These are phyloP conservation scores for Itoplectis maculator DNA, from an alignment of 2,888 invertebrate genomes.

Conservation along the genomic window DNA sequence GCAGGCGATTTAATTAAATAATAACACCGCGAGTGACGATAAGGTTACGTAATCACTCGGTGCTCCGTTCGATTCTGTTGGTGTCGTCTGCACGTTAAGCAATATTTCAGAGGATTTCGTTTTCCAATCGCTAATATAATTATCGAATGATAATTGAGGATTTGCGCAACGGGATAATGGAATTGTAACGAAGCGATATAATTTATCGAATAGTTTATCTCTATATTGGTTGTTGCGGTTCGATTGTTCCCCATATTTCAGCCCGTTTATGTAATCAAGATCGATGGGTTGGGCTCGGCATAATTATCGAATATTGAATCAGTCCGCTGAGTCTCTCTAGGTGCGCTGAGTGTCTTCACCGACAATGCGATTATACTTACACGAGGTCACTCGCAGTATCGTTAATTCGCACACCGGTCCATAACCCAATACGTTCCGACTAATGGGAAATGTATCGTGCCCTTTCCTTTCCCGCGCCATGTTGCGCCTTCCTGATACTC, in stretches of 20 bases:
- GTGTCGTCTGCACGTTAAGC: neutral
- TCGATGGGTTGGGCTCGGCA: neutral
- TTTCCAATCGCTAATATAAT: conserved; percentile 21
- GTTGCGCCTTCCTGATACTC: neutral
- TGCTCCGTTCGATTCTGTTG: neutral
- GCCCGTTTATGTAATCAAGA: conserved; percentile 21
- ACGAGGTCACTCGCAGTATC: conserved; percentile 10
- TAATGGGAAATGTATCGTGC: conserved; percentile 28
- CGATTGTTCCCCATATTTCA: neutral
- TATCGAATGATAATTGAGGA: conserved; percentile 20
- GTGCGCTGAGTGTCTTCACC: conserved; percentile 10
- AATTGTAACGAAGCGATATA: conserved; percentile 39
- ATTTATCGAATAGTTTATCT: conserved; percentile 26
- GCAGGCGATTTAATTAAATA: neutral
- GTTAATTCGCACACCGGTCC: conserved; percentile 5
- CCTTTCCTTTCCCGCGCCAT: neutral
- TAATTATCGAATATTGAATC: conserved; percentile 46
- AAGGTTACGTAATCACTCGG: neutral
- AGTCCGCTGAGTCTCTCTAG: neutral
- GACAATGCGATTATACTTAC: conserved; percentile 17
- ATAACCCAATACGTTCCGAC: conserved; percentile 16
- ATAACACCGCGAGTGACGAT: neutral
- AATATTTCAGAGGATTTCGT: conserved; percentile 1
- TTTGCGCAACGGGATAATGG: conserved; percentile 4
- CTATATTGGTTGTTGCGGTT: neutral